These are phyloP conservation scores for Thalassophryne amazonica DNA, from an alignment of 2,797 vertebrate species.

Conservation along the genomic window DNA sequence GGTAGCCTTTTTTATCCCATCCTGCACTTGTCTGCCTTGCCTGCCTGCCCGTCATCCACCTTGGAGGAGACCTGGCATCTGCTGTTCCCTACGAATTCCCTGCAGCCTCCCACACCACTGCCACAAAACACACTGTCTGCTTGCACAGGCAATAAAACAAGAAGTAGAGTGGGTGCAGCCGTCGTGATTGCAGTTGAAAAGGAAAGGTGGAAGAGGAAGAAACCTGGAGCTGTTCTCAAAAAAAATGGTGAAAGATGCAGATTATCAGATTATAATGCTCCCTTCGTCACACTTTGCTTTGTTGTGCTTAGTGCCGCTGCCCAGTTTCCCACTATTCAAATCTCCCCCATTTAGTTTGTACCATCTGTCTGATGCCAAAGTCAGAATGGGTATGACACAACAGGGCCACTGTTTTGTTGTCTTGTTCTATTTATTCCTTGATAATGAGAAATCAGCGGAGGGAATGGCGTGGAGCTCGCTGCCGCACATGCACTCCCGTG, in stretches of 20 bases:
- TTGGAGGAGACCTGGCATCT: conserved; percentile 59
- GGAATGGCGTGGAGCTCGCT: conserved; percentile 61
- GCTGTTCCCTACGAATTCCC: conserved; percentile 51
- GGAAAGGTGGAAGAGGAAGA: conserved; percentile 29
- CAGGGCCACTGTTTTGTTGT: conserved; percentile 70
- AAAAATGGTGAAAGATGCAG: conserved; percentile 16
- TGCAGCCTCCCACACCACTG: conserved; percentile 58
- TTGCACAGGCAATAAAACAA: conserved; percentile 30
- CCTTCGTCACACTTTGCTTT: conserved; percentile 50
- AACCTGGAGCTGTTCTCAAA: conserved; percentile 14
- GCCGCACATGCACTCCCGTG: conserved; percentile 61
- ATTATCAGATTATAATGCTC: conserved; percentile 4
- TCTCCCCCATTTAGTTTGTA: conserved; percentile 69
- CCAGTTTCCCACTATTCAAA: conserved; percentile 57
- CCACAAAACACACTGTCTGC: conserved; percentile 30
- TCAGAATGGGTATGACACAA: conserved; percentile 72
- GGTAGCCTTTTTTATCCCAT: conserved; percentile 54
- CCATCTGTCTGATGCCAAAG: conserved; percentile 77
- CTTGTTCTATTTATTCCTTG: conserved; percentile 80
- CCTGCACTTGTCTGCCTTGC: conserved; percentile 38
- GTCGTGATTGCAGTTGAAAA: conserved; percentile 32
- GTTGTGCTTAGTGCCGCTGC: conserved; percentile 47
- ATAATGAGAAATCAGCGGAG: conserved; percentile 77
- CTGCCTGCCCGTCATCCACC: conserved; percentile 41
- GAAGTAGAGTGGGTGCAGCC: conserved; percentile 1